A percentile compares a stretch with the other conserved stretches of the same genome.
Conservation (phyloP, 2,888 invertebrate genomes). For the Drosophila histrio region DNA sequence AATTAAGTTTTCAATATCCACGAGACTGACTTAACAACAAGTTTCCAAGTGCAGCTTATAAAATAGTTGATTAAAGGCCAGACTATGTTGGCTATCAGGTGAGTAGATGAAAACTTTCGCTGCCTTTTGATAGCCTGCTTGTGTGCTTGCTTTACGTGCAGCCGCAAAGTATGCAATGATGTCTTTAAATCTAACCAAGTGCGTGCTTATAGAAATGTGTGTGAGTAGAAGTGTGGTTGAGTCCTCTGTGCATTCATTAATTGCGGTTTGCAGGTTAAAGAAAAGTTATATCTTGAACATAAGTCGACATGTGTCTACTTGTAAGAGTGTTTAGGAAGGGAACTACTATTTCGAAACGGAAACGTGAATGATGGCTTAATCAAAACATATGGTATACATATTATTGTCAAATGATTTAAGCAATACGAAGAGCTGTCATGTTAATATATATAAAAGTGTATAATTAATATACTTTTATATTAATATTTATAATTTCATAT, state of each 20-base stretch:
- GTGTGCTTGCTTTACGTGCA: conserved; percentile 34
- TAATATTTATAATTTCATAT: too few relatives aligned
- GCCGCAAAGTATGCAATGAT: conserved; percentile 54
- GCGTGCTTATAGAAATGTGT: not conserved
- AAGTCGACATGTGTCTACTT: not conserved
- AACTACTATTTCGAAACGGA: too few relatives aligned
- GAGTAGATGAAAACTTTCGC: conserved; percentile 7
- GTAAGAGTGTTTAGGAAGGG: too few relatives aligned
- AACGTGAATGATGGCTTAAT: too few relatives aligned
- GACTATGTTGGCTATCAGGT: conserved; percentile 13
- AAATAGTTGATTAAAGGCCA: conserved; percentile 16
- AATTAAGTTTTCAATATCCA: conserved; percentile 1
- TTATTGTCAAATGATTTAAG: too few relatives aligned
- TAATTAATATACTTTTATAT: too few relatives aligned
- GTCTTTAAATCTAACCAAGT: not conserved
- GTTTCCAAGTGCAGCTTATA: conserved; percentile 8
- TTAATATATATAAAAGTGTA: too few relatives aligned
- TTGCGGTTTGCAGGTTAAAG: not conserved
- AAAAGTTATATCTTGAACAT: not conserved
- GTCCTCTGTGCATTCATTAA: not conserved
- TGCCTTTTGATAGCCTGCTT: conserved; percentile 24
- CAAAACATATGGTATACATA: too few relatives aligned
- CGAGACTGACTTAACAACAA: not conserved
- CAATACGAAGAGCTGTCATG: too few relatives aligned
- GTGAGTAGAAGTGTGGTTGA: not conserved